phyloP scores from a whole-genome alignment of 1,140 invertebrate species.

The Nasonia vitripennis region DNA sequence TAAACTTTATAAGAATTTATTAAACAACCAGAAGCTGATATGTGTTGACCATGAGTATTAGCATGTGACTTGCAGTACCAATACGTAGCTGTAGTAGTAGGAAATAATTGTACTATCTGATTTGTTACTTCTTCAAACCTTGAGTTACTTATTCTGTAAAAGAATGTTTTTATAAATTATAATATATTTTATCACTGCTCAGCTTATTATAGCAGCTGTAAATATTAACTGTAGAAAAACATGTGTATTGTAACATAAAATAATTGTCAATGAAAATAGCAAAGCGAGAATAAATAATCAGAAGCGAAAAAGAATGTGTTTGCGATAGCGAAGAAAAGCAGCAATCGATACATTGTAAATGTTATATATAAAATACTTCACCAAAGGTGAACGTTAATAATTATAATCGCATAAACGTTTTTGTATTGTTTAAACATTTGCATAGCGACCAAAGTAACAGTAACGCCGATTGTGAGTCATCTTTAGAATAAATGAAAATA shows the following conservation, averaged over 20 bases:
- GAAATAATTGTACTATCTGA: background rate
- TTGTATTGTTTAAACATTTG: no score
- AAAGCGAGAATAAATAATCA: background rate
- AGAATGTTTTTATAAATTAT: conserved; percentile 12
- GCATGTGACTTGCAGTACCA: background rate
- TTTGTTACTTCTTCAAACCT: background rate
- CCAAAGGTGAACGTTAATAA: no score
- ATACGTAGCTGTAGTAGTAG: background rate
- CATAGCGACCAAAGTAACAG: no score
- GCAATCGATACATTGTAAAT: no score
- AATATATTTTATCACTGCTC: background rate
- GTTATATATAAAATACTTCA: no score
- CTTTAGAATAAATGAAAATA: background rate
- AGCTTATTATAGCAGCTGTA: background rate
- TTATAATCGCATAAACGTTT: no score
- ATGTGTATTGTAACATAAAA: no score
- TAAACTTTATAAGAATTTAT: conserved; percentile 20
- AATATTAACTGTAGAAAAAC: background rate
- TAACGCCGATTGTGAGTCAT: no score
- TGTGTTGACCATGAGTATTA: background rate
- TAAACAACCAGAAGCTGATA: conserved; percentile 10
- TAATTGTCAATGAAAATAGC: background rate
- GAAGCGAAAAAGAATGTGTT: background rate
- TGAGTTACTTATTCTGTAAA: background rate
- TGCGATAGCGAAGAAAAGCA: background rate